Evolutionary conservation across 2,797 vertebrate species (phyloP), one percentile per base, ranked within the genome.

Genomic region (Sebastes hubbsi): DNA sequence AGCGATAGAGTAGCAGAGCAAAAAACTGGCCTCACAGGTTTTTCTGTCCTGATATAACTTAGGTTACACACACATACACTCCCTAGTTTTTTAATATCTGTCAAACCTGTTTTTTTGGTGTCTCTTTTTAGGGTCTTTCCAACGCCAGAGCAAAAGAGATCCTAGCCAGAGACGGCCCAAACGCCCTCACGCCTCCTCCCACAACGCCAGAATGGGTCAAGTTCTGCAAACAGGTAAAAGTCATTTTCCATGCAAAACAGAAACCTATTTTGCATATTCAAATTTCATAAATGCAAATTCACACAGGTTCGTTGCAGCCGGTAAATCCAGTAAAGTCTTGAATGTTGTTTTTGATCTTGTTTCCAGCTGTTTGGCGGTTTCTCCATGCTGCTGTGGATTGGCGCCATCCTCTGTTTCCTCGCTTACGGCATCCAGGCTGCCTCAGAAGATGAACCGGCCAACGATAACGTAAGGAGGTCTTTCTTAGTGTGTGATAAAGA

Each of bases 141-240:
- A 3, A 84, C 24, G 83, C 96, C 10, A 96, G 96, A 85, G 98
- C 96, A 27, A 97, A 96, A 59, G 98, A 99, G 92, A 96, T 99
- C 90, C 94, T 99, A 78, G 95, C 95, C 58, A 95, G 97, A 11
- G 98, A 99, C 11, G 98, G 98, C 4, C 98, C 97, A 1, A 99
- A 99, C 5, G 89, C 97, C 58, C 96, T 99, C 58, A 99, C 98
- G 0, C 98, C 98, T 0, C 98, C 98, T 14, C 97, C 98, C 54
- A 99, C 98, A 1, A 99, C 97, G 6, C 98, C 98, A 0, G 98
- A 99, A 78, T 99, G 98, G 98, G 92, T 99, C 4, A 99, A 99
- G 86, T 99, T 99, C 92, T 99, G 98, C 58, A 96, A 93, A 89
- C 98, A 95, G 92, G 93, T 94, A 80, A 13, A 46, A 61, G 24